Conservation (phyloP, 1,140 invertebrate species). For the Lasaia peninsularis region DNA sequence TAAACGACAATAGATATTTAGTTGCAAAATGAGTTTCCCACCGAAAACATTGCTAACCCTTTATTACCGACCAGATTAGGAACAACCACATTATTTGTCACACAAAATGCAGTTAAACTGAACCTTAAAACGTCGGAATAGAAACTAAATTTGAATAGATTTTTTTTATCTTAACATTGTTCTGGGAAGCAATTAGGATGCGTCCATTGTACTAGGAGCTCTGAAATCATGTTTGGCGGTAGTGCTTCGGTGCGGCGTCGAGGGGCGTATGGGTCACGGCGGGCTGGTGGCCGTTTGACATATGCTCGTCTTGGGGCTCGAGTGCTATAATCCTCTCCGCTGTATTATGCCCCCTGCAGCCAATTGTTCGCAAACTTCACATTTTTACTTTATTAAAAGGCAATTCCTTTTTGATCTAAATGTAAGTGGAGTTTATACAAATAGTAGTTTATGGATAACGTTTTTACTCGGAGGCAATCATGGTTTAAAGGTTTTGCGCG, state of each 20-base stretch:
- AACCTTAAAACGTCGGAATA: constrained; percentile 19
- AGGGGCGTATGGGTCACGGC: constrained; percentile 27
- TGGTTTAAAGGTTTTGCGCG: too few species aligned
- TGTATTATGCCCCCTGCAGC: constrained; percentile 61
- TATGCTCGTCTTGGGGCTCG: constrained; percentile 58
- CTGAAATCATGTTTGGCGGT: constrained; percentile 23
- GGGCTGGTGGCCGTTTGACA: constrained; percentile 50
- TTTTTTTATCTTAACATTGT: constrained; percentile 36
- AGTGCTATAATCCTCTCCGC: constrained; percentile 64
- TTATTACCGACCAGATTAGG: constrained; percentile 57
- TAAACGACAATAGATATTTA: constrained; percentile 13
- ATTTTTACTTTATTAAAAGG: constrained; percentile 54
- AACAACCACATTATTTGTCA: constrained; percentile 46
- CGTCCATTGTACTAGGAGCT: constrained; percentile 39
- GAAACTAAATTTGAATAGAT: constrained; percentile 39
- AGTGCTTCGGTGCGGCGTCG: constrained; percentile 18
- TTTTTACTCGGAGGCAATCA: background rate
- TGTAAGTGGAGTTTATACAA: background rate
- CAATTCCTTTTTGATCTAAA: constrained; percentile 17
- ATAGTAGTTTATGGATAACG: background rate
- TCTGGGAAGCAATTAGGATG: constrained; percentile 61
- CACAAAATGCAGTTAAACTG: constrained; percentile 12
- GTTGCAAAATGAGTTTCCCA: constrained; percentile 41
- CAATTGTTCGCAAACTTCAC: constrained; percentile 62
- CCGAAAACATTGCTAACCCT: constrained; percentile 42